Evolutionary conservation across 2,797 vertebrate genomes (phyloP).

Genomic region (Rhyacichthys aspro): DNA sequence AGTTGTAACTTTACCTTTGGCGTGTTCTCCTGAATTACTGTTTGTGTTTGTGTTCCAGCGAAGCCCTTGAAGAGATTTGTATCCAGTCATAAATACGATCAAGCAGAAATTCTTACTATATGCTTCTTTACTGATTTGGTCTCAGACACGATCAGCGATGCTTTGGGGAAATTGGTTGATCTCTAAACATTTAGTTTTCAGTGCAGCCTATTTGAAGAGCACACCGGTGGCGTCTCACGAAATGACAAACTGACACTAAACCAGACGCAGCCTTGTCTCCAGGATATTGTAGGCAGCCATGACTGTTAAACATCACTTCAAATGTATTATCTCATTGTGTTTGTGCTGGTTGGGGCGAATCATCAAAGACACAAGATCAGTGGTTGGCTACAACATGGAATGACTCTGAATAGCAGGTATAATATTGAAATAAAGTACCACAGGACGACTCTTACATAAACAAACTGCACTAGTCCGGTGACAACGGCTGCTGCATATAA

Average conservation of each 20-base stretch:
- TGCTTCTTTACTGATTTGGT: conserved; percentile 61
- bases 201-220: conserved; percentile 62
- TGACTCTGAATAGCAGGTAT: conserved; percentile 53
- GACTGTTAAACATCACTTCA: conserved; percentile 67
- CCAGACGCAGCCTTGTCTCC: conserved; percentile 63
- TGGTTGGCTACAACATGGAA: conserved; percentile 52
- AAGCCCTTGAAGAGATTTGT: conserved; percentile 63
- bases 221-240: conserved; percentile 49
- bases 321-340: conserved; percentile 62
- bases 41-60: conserved; percentile 44
- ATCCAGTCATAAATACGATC: conserved; percentile 49
- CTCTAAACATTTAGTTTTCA: conserved; percentile 61
- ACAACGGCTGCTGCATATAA: conserved; percentile 31
- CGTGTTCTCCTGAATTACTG: conserved; percentile 15
- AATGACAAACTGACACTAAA: conserved; percentile 66
- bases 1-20: conserved; percentile 8
- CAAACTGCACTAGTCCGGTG: conserved; percentile 38
- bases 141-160: conserved; percentile 41
- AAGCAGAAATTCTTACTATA: conserved; percentile 50
- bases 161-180: conserved; percentile 69
- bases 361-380: conserved; percentile 74
- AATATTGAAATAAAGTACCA: conserved; percentile 45
- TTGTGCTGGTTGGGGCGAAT: conserved; percentile 67
- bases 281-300: conserved; percentile 68
- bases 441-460: conserved; percentile 41